Evolutionary conservation across 1,140 invertebrate species (phyloP).

Genomic region (Drosophila gunungcola): DNA sequence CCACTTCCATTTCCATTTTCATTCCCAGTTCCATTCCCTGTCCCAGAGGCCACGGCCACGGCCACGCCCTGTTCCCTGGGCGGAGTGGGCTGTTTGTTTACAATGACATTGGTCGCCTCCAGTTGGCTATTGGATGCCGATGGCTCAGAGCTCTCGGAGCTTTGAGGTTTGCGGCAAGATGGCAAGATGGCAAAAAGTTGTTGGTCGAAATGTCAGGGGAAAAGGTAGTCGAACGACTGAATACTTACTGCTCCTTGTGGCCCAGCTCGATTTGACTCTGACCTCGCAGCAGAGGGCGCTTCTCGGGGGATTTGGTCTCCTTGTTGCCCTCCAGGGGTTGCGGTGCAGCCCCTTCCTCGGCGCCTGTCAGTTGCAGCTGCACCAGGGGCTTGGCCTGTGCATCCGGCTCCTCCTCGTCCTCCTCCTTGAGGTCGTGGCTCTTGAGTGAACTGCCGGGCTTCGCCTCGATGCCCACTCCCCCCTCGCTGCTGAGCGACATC

Average conservation of each 20-base stretch:
- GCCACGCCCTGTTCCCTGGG: constrained; percentile 52
- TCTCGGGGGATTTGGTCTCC: constrained; percentile 73
- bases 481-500: constrained; percentile 78
- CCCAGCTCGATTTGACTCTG: constrained; percentile 75
- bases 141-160: constrained; percentile 51
- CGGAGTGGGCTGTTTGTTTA: constrained; percentile 78
- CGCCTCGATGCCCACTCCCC: constrained; percentile 61
- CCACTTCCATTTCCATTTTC: neutral
- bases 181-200: constrained; percentile 22
- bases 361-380: constrained; percentile 56
- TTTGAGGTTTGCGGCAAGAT: constrained; percentile 30
- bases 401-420: constrained; percentile 59
- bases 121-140: constrained; percentile 33
- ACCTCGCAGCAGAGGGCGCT: constrained; percentile 59
- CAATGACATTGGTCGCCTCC: constrained; percentile 69
- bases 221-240: constrained; percentile 6
- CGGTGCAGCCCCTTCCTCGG: constrained; percentile 55
- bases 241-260: constrained; percentile 79
- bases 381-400: constrained; percentile 25
- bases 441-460: constrained; percentile 60
- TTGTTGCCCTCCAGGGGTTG: constrained; percentile 69
- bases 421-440: constrained; percentile 73
- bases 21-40: neutral
- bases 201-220: constrained; percentile 20
- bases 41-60: constrained; percentile 6